Evolutionary conservation across 2,113 vertebrate genomes (phyloP).

Genomic region (Tupaia chinensis): DNA sequence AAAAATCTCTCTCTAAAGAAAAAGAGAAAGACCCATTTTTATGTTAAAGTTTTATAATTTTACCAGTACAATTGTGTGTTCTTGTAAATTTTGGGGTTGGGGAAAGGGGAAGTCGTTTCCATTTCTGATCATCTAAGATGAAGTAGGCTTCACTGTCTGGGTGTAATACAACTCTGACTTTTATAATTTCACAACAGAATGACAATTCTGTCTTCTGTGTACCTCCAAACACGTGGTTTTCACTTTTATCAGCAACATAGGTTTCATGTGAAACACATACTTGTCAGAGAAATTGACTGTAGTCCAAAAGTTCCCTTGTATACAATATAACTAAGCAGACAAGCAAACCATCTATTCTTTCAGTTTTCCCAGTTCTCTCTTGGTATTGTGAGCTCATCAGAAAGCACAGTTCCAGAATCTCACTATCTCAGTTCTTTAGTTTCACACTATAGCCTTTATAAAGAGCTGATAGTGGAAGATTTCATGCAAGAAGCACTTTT

Average conservation of each 20-base stretch:
- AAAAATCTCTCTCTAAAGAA: no score
- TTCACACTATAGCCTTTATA: not conserved
- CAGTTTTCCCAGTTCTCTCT: not conserved
- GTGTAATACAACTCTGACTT: conserved; percentile 42
- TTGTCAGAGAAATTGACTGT: not conserved
- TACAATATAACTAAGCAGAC: not conserved
- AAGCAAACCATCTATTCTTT: not conserved
- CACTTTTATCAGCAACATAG: conserved; percentile 49
- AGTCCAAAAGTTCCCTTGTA: not conserved
- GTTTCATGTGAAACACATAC: not conserved
- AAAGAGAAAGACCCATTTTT: not conserved
- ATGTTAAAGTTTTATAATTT: not conserved
- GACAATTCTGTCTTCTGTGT: conserved; percentile 42
- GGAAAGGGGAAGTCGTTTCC: not conserved
- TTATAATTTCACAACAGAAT: conserved; percentile 50
- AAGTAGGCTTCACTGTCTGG: not conserved
- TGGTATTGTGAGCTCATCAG: not conserved
- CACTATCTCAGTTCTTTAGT: not conserved
- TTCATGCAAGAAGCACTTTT: not conserved
- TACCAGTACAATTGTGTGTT: not conserved
- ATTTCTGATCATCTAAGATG: not conserved
- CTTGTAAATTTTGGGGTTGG: not conserved
- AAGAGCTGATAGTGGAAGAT: not conserved
- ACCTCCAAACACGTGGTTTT: conserved; percentile 9
- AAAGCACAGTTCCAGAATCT: conserved; percentile 7